These are phyloP conservation scores for Istiophorus platypterus DNA, from an alignment of 2,113 vertebrate genomes.

Conservation along the genomic window DNA sequence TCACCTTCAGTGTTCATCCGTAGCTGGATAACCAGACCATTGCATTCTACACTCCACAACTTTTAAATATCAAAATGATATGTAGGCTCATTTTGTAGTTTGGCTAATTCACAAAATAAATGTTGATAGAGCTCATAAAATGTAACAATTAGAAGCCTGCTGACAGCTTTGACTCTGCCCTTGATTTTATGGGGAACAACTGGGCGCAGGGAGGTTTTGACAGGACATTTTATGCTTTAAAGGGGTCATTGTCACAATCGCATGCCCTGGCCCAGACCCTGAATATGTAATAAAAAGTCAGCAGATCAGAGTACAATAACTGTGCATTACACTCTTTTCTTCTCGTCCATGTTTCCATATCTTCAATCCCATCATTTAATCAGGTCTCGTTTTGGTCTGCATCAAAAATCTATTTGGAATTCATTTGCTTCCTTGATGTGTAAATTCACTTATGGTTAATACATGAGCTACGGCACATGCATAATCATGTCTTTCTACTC, in stretches of 20 bases:
- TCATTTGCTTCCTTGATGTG: slow-evolving; percentile 84
- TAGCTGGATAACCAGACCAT: not conserved
- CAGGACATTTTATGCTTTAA: slow-evolving; percentile 25
- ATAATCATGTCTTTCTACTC: slow-evolving; percentile 72
- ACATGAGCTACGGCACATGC: slow-evolving; percentile 79
- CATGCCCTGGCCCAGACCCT: slow-evolving; percentile 10
- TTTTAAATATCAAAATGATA: slow-evolving; percentile 8
- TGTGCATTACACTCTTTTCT: slow-evolving; percentile 26
- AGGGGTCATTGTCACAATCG: slow-evolving; percentile 1
- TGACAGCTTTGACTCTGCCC: slow-evolving; percentile 34
- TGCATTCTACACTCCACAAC: not conserved
- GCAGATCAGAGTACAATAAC: slow-evolving; percentile 33
- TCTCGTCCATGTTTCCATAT: slow-evolving; percentile 53
- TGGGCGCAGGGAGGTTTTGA: not conserved
- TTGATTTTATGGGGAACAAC: slow-evolving; percentile 19
- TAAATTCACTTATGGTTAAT: slow-evolving; percentile 84
- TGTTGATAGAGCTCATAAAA: slow-evolving; percentile 14
- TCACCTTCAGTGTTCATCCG: not conserved
- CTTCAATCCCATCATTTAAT: slow-evolving; percentile 80
- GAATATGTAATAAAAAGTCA: slow-evolving; percentile 43
- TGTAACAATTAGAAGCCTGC: not conserved
- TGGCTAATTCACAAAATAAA: slow-evolving; percentile 1
- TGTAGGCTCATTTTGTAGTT: not conserved
- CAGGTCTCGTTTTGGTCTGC: slow-evolving; percentile 79
- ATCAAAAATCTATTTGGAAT: slow-evolving; percentile 80